A percentile compares a stretch with the other conserved stretches of the same genome.
These are phyloP conservation scores for Pseudobourletiella spinata DNA, from an alignment of 1,140 invertebrate species.

Conservation along the genomic window DNA sequence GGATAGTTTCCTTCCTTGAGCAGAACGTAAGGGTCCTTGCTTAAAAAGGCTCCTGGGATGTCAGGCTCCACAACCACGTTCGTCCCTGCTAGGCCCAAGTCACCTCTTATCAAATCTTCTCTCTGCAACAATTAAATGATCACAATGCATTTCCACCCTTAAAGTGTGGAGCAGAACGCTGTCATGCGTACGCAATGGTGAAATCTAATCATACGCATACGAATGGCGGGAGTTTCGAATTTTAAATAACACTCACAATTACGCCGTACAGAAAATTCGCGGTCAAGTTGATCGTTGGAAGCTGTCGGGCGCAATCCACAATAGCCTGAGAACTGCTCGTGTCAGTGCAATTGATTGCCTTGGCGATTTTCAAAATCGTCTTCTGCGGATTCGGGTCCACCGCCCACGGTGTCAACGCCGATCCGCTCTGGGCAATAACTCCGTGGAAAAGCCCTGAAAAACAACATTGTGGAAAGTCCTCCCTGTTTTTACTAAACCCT, in stretches of 20 bases:
- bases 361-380: neutral
- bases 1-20: slow-evolving; percentile 6
- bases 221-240: too few species aligned
- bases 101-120: too few species aligned
- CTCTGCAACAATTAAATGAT: too few species aligned
- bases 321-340: neutral
- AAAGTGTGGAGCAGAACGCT: too few species aligned
- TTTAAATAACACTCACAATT: too few species aligned
- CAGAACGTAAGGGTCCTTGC: slow-evolving; percentile 12
- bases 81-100: neutral
- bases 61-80: slow-evolving; percentile 20
- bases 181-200: too few species aligned
- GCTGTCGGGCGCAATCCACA: neutral
- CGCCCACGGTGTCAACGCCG: neutral
- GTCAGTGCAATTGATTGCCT: neutral
- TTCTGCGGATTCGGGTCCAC: neutral
- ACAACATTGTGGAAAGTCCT: too few species aligned
- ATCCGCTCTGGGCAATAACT: neutral
- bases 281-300: neutral
- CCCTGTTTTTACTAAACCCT: too few species aligned
- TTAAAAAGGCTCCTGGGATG: slow-evolving; percentile 22
- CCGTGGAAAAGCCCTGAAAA: neutral
- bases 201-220: too few species aligned
- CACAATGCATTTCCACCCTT: too few species aligned
- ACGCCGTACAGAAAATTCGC: too few species aligned